Percentiles rank a stretch among this genome's conserved stretches.
phyloP scores from a whole-genome alignment of 2,888 invertebrate genomes.

The Drosophila putrida region DNA sequence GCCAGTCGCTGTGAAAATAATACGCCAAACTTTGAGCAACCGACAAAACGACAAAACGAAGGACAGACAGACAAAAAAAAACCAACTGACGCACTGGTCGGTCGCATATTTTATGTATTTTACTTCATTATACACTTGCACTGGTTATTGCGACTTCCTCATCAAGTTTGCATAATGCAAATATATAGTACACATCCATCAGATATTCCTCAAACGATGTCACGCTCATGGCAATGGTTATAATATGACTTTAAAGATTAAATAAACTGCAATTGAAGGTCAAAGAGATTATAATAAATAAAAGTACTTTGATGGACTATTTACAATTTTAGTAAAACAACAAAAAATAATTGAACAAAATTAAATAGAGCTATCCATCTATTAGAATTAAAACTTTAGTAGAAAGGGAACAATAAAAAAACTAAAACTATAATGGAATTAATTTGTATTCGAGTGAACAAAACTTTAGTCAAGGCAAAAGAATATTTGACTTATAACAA shows the following conservation, averaged over 20 bases:
- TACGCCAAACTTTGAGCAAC: constrained; percentile 52
- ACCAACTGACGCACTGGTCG: constrained; percentile 58
- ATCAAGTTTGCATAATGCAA: constrained; percentile 23
- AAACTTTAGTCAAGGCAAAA: too few species aligned
- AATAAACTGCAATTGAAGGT: not conserved
- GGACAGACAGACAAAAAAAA: constrained; percentile 22
- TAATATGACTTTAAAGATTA: not conserved
- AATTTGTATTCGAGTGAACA: too few species aligned
- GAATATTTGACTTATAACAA: too few species aligned
- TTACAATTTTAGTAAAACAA: too few species aligned
- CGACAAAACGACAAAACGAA: not conserved
- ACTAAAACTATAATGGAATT: too few species aligned
- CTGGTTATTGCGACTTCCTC: constrained; percentile 21
- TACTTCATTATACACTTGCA: constrained; percentile 65
- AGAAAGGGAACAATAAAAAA: too few species aligned
- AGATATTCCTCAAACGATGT: not conserved
- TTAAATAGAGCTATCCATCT: too few species aligned
- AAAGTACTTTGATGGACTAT: too few species aligned
- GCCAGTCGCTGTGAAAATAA: constrained; percentile 60
- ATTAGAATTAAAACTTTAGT: too few species aligned
- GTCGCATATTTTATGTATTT: constrained; percentile 76
- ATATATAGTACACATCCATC: not conserved
- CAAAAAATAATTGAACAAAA: too few species aligned
- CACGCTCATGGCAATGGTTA: not conserved
- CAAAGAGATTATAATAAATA: too few species aligned